Conservation (phyloP, 2,888 invertebrate species). For the Seira sanloemensis region DNA sequence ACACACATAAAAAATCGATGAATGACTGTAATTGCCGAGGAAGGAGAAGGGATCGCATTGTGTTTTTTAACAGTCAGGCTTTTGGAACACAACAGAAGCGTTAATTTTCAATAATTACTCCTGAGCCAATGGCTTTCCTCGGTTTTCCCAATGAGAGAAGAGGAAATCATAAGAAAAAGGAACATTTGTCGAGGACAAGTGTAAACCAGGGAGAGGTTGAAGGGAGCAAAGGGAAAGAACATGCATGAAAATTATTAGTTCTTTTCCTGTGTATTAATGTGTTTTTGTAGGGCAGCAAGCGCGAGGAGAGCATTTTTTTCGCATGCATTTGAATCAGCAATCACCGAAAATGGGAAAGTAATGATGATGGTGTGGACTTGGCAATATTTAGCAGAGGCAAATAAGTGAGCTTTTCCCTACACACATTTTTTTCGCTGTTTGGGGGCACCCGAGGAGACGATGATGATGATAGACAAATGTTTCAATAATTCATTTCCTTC, state of each 20-base stretch:
- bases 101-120: constrained; percentile 53
- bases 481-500: constrained; percentile 63
- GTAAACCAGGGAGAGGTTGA: not conserved
- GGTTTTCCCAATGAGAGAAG: not conserved
- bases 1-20: constrained; percentile 3
- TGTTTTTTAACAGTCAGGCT: constrained; percentile 1
- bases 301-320: not conserved
- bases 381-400: constrained; percentile 17
- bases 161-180: constrained; percentile 33
- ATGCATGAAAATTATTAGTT: constrained; percentile 43
- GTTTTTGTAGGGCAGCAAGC: too few species aligned
- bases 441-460: not conserved
- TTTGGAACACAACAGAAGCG: constrained; percentile 28
- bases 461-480: constrained; percentile 59
- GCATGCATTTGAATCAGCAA: not conserved
- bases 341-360: constrained; percentile 36
- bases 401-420: not conserved
- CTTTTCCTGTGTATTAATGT: not conserved
- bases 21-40: constrained; percentile 1
- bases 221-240: constrained; percentile 15
- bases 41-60: constrained; percentile 26
- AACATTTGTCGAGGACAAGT: not conserved
- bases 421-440: not conserved
- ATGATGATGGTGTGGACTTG: constrained; percentile 31
- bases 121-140: constrained; percentile 20